Conservation (phyloP, 1,140 invertebrate genomes). For the Odontomachus brunneus region DNA sequence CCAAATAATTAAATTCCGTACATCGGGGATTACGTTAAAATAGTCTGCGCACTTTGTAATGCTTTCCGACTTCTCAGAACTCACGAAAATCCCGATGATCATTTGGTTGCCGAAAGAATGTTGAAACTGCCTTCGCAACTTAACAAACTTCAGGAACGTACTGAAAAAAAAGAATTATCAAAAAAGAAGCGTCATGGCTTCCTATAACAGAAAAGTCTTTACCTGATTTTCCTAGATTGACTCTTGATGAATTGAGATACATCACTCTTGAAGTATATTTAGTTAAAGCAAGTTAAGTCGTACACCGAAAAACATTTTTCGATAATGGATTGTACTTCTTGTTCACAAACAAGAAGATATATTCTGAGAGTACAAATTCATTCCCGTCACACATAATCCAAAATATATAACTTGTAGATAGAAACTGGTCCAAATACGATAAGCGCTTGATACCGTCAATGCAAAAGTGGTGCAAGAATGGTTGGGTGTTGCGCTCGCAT, state of each 20-base stretch:
- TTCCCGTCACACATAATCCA: neutral
- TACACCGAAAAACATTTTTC: neutral
- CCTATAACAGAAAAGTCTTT: no score
- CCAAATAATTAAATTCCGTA: neutral
- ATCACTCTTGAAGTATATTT: neutral
- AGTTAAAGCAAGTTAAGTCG: neutral
- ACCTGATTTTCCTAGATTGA: no score
- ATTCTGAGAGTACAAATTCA: neutral
- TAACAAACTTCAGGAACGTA: no score
- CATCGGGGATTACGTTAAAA: neutral
- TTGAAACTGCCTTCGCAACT: no score
- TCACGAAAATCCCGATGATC: no score
- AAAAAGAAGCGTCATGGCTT: no score
- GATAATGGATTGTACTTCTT: neutral
- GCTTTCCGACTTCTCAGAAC: no score
- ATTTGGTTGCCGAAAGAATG: no score
- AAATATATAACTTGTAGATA: neutral
- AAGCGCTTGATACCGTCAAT: neutral
- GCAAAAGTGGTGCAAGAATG: neutral
- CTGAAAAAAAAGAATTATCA: no score
- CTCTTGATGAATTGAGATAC: neutral
- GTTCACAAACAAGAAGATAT: neutral
- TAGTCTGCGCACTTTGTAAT: no score
- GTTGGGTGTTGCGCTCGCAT: neutral
- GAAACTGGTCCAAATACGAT: neutral